Evolutionary conservation across 2,113 vertebrate species (phyloP).

Genomic region (Leptosomus discolor): DNA sequence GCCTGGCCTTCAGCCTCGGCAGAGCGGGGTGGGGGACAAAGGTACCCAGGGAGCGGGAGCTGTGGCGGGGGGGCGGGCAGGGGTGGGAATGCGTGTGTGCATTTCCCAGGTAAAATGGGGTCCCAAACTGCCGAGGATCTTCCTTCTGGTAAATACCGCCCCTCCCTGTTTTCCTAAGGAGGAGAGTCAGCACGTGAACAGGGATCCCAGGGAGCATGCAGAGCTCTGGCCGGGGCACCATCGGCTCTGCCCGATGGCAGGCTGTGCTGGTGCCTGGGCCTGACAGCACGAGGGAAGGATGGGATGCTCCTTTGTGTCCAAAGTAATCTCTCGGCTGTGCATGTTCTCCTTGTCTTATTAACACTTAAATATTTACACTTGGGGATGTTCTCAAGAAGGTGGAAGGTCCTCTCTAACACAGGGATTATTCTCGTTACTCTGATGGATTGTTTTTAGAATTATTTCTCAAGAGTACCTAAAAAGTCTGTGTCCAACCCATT

Average conservation of each 20-base stretch:
- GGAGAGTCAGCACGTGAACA: not conserved
- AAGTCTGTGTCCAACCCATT: not conserved
- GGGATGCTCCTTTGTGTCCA: not conserved
- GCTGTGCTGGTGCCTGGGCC: not conserved
- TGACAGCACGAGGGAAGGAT: fast-evolving
- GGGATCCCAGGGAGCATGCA: not conserved
- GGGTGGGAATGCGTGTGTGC: fast-evolving
- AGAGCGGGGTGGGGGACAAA: too few species aligned
- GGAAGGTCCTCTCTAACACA: not conserved
- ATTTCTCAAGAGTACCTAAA: not conserved
- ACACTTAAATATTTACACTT: not conserved
- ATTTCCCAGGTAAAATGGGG: not conserved
- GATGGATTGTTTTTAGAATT: not conserved
- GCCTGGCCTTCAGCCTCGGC: not conserved
- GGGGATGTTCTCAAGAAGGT: not conserved
- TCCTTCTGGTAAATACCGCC: not conserved
- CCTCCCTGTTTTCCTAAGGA: too few species aligned
- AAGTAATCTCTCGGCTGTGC: fast-evolving
- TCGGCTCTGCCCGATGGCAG: fast-evolving
- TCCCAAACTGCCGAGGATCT: not conserved
- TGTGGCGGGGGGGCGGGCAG: fast-evolving
- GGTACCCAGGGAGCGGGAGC: not conserved
- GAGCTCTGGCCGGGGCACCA: not conserved
- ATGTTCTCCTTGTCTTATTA: not conserved
- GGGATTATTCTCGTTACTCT: not conserved